Evolutionary conservation across 2,888 invertebrate species (phyloP).

Genomic region (Leucozona laternaria): DNA sequence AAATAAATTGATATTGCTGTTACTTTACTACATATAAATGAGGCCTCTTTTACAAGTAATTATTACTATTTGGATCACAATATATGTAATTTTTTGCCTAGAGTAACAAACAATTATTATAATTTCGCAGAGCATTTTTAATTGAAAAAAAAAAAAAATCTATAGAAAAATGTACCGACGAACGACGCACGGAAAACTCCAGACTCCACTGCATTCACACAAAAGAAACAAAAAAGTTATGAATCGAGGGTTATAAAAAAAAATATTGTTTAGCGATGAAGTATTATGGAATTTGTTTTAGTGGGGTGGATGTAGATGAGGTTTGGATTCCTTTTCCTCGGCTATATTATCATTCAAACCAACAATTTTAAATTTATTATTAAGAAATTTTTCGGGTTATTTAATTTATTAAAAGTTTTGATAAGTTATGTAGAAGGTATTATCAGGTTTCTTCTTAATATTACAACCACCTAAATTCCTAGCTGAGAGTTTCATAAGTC

Average conservation of each 20-base stretch:
- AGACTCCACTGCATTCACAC: background rate
- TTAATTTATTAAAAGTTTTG: too few species aligned
- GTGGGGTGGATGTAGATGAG: background rate
- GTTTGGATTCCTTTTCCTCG: background rate
- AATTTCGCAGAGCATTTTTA: background rate
- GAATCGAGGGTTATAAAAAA: background rate
- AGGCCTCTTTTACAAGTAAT: background rate
- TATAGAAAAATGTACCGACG: background rate
- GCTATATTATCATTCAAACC: too few species aligned
- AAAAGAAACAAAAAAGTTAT: background rate
- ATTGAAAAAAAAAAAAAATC: background rate
- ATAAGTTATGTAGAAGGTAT: too few species aligned
- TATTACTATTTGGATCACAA: background rate
- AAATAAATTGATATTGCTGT: conserved; percentile 4
- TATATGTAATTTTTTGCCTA: background rate
- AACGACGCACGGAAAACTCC: background rate
- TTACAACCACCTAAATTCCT: too few species aligned
- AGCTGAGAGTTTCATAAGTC: too few species aligned
- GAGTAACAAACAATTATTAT: conserved; percentile 2
- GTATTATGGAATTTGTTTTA: background rate
- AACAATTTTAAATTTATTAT: too few species aligned
- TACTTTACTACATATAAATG: too few species aligned
- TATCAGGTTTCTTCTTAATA: too few species aligned
- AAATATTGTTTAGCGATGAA: background rate
- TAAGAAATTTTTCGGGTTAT: too few species aligned